phyloP scores from a whole-genome alignment of 2,888 invertebrate species.

The Zaprionus obscuricornis region DNA sequence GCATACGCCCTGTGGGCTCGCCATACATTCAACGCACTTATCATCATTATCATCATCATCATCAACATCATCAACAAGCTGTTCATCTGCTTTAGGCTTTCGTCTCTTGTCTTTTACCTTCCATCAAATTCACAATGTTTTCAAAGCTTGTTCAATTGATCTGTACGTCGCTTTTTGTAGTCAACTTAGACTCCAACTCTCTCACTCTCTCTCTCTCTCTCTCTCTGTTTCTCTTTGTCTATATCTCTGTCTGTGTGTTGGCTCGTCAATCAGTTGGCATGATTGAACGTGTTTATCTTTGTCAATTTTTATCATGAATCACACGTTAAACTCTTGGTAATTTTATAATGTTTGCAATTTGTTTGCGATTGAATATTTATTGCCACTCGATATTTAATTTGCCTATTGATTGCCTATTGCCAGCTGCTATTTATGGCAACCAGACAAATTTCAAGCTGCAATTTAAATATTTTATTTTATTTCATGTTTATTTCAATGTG shows the following conservation, averaged over 20 bases:
- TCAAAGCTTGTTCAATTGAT: conserved; percentile 53
- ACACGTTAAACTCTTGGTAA: conserved; percentile 48
- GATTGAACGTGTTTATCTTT: conserved; percentile 62
- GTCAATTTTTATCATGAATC: conserved; percentile 57
- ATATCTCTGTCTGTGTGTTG: conserved; percentile 14
- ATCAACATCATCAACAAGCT: conserved; percentile 9
- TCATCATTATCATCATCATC: conserved; percentile 40
- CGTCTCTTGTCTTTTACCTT: conserved; percentile 18
- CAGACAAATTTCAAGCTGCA: background rate
- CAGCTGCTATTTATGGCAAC: no score
- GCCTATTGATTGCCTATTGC: conserved; percentile 17
- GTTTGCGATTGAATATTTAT: conserved; percentile 45
- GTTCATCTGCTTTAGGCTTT: background rate
- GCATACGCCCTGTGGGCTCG: conserved; percentile 61
- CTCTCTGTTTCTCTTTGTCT: conserved; percentile 11
- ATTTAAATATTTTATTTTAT: no score
- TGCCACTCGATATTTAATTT: conserved; percentile 11
- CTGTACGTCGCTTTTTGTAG: conserved; percentile 25
- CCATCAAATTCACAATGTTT: conserved; percentile 38
- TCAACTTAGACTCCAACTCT: conserved; percentile 19
- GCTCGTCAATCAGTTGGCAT: conserved; percentile 58
- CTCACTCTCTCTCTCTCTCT: conserved; percentile 2
- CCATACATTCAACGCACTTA: conserved; percentile 51
- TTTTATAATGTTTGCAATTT: conserved; percentile 51
- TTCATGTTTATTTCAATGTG: no score